Base-by-base conservation (phyloP, 2,797 vertebrate genomes). In the Ctenochaetus hawaiiensis region DNA sequence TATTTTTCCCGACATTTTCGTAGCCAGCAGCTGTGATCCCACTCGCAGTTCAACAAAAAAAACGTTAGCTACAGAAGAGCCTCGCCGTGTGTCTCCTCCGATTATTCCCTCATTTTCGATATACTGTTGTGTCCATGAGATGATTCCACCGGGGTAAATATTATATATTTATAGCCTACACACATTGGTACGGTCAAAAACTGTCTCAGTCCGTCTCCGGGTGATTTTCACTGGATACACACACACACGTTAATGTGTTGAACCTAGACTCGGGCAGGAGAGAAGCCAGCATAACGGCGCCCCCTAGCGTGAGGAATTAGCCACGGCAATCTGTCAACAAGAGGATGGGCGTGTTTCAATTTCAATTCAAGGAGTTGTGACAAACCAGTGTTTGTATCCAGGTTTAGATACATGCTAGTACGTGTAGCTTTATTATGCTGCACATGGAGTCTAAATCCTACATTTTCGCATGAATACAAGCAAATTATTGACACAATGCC, bases 1-100 rank as follows among this genome's bases (percentile, higher is more conserved):
- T 89, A 96, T 96, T 93, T 95, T 96, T 70, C 95, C 94, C 93
- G 95, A 96, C 95, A 96, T 96, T 92, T 92, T 95, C 91, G 87
- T 87, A 64, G 89, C 91, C 92, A 91, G 92, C 91, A 91, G 93
- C 92, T 87, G 93, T 91, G 92, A 87, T 87, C 87, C 92, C 91
- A 89, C 92, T 90, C 87, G 73, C 83, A 80, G 79, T 92, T 92
- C 83, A 91, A 91, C 84, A 89, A 84, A 93, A 84, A 93, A 30
- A 30, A 92, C 88, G 84, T 84, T 89, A 78, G 86, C 86, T 74
- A 76, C 86, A 83, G 86, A 87, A 83, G 84, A 90, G 86, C 87
- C 80, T 89, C 87, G 84, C 83, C 70, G 87, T 45, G 74, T 39
- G 74, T 85, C 86, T 80, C 81, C 82, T 83, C 53, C 78, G 84